phyloP scores from a whole-genome alignment of 2,888 invertebrate species.

The Formica aserva region DNA sequence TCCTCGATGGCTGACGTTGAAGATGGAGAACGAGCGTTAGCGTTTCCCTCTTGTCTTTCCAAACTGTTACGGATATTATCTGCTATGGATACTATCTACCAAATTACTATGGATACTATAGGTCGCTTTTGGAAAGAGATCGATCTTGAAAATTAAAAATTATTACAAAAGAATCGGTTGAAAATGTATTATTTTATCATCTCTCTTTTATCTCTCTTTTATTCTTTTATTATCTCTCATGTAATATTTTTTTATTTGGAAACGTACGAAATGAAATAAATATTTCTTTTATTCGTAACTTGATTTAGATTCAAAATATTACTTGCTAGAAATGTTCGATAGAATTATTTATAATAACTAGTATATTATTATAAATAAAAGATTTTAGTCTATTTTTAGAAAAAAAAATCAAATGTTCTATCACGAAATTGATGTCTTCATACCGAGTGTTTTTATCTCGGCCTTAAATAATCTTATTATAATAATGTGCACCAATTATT shows the following conservation, averaged over 20 bases:
- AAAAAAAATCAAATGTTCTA: neutral
- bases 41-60: neutral
- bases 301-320: neutral
- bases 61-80: neutral
- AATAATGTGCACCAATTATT: conserved; percentile 71
- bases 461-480: conserved; percentile 61
- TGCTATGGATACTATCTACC: too few relatives aligned
- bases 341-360: neutral
- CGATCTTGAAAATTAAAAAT: neutral
- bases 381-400: neutral
- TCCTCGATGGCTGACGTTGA: conserved; percentile 16
- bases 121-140: neutral
- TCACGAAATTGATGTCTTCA: neutral
- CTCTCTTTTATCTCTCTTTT: neutral
- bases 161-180: neutral
- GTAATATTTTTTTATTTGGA: neutral
- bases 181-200: neutral
- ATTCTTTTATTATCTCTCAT: neutral
- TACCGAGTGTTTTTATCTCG: conserved; percentile 51
- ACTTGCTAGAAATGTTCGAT: neutral
- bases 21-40: neutral
- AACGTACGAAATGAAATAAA: neutral
- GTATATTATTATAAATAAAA: neutral
- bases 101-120: neutral
- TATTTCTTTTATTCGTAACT: neutral